Conservation (phyloP, 2,888 invertebrate species). For the Chironomus tentans region DNA sequence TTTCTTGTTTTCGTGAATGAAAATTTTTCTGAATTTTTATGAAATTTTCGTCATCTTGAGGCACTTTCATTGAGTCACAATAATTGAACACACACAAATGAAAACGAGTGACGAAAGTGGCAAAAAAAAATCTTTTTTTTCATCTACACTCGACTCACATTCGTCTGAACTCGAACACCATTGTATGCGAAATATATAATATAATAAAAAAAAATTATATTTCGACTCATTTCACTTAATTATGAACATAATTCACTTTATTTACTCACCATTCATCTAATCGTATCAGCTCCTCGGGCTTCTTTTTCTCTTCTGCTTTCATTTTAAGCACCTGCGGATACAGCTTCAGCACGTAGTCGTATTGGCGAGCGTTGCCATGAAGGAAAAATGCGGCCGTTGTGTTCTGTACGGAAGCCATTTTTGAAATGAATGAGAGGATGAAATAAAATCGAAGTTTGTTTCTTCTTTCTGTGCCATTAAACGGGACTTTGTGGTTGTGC, state of each 20-base stretch:
- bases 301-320: conserved; percentile 87
- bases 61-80: too few relatives aligned
- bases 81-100: background rate
- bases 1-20: background rate
- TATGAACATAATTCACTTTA: background rate
- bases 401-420: conserved; percentile 80
- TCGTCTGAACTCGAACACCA: too few relatives aligned
- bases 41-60: background rate
- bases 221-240: background rate
- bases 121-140: background rate
- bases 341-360: conserved; percentile 78
- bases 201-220: background rate
- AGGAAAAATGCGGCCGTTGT: conserved; percentile 90
- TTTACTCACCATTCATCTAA: conserved; percentile 86
- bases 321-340: conserved; percentile 85
- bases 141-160: too few relatives aligned
- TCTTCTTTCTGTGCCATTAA: background rate
- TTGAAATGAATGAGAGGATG: conserved; percentile 38
- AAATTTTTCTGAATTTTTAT: background rate
- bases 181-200: too few relatives aligned
- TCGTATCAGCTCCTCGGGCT: conserved; percentile 88
- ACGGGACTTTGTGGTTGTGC: background rate
- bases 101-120: background rate
- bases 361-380: conserved; percentile 75
- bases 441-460: background rate